Conservation (phyloP, 2,797 vertebrate species). For the Yasuhikotakia modesta region DNA sequence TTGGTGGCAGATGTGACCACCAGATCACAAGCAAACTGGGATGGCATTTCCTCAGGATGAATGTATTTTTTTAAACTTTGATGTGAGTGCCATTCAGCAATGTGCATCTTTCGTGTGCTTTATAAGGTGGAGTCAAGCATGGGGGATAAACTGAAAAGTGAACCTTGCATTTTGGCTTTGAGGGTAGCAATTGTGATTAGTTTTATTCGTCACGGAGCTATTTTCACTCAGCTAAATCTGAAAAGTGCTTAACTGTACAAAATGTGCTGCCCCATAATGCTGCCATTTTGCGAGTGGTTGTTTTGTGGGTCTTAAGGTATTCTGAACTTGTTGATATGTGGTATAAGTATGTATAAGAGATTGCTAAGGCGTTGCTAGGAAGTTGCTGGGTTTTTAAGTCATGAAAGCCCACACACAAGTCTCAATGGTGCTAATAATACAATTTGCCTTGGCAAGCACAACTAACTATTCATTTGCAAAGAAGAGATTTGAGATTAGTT, state of each 20-base stretch:
- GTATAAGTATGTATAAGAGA: neutral
- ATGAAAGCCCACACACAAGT: neutral
- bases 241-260: neutral
- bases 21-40: conserved; percentile 80
- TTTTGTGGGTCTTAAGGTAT: neutral
- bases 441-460: neutral
- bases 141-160: conserved; percentile 74
- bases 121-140: conserved; percentile 84
- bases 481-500: neutral
- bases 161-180: conserved; percentile 53
- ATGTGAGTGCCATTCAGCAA: conserved; percentile 87
- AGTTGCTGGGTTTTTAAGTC: neutral
- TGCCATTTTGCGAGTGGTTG: neutral
- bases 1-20: conserved; percentile 81
- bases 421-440: neutral
- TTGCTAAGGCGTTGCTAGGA: neutral
- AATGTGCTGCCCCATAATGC: neutral
- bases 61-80: conserved; percentile 83
- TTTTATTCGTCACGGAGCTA: conserved; percentile 20
- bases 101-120: conserved; percentile 83
- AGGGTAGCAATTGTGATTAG: conserved; percentile 13
- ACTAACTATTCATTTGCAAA: neutral
- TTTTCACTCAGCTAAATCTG: conserved; percentile 18
- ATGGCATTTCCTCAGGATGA: conserved; percentile 91
- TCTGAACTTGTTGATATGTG: neutral